phyloP scores from a whole-genome alignment of 64 coral and sea anemone genomes.

The Stichodactyla mertensii region DNA sequence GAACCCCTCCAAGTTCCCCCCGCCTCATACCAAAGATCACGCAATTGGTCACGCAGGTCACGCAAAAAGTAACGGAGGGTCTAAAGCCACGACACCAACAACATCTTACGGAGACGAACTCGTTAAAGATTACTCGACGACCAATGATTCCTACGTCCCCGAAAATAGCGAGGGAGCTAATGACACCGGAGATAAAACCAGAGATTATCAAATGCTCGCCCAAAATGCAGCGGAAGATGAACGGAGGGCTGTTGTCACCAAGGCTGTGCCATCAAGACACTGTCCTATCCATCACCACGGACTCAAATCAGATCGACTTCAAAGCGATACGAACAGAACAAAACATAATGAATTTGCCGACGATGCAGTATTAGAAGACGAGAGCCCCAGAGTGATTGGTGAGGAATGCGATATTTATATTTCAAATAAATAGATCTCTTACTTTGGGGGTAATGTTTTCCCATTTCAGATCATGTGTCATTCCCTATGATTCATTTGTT shows the following conservation, averaged over 20 bases:
- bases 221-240: background rate
- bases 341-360: background rate
- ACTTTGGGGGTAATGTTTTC: no score
- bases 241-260: background rate
- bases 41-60: conserved; percentile 15
- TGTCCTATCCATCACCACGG: conserved; percentile 21
- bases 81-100: conserved; percentile 3
- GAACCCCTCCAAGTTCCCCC: background rate
- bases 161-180: background rate
- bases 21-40: conserved; percentile 6
- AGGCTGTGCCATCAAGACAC: background rate
- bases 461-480: no score
- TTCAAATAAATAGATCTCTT: background rate
- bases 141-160: conserved; percentile 15
- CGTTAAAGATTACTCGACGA: background rate
- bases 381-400: background rate
- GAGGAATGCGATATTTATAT: background rate
- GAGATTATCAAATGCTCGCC: background rate
- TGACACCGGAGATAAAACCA: background rate
- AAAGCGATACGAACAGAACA: background rate
- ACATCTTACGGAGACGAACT: conserved; percentile 4
- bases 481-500: no score
- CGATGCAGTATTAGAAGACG: background rate
- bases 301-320: conserved; percentile 3
- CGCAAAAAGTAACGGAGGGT: conserved; percentile 6